Evolutionary conservation across 2,113 vertebrate species (phyloP).

Genomic region (Polyodon spathula): DNA sequence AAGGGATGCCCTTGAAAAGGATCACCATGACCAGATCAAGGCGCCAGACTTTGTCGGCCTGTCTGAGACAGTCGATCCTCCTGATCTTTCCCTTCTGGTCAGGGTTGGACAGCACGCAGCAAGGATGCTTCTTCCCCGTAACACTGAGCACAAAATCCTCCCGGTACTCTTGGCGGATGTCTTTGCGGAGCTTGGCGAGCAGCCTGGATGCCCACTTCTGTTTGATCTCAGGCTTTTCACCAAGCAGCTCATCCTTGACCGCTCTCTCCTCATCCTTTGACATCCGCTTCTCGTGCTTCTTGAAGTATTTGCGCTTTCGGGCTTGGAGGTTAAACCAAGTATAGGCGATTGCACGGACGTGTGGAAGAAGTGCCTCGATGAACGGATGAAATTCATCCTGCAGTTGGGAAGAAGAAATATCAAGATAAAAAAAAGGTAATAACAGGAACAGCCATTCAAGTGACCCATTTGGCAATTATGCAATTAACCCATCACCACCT

Average conservation of each 20-base stretch:
- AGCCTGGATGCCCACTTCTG: constrained; percentile 97
- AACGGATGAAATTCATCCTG: constrained; percentile 98
- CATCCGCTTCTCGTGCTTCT: constrained; percentile 96
- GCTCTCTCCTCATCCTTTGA: constrained; percentile 93
- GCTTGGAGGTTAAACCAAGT: constrained; percentile 98
- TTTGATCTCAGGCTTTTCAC: constrained; percentile 94
- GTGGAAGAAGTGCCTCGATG: constrained; percentile 95
- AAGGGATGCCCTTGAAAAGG: constrained; percentile 95
- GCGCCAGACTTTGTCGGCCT: constrained; percentile 97
- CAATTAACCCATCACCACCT: constrained; percentile 26
- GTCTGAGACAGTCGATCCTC: constrained; percentile 91
- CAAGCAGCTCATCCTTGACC: constrained; percentile 90
- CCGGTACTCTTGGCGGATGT: constrained; percentile 94
- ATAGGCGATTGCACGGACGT: constrained; percentile 92
- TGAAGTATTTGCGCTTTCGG: constrained; percentile 97
- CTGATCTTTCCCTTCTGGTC: constrained; percentile 98
- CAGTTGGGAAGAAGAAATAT: constrained; percentile 38
- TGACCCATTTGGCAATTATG: constrained; percentile 32
- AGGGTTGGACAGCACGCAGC: constrained; percentile 94
- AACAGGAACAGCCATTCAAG: constrained; percentile 22
- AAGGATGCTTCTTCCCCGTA: constrained; percentile 90
- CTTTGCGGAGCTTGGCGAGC: constrained; percentile 93
- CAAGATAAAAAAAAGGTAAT: constrained; percentile 33
- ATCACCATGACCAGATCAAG: constrained; percentile 99
- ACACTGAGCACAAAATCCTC: constrained; percentile 97